These are phyloP conservation scores for Heliconius cydno DNA, from an alignment of 2,888 invertebrate genomes.

Conservation along the genomic window DNA sequence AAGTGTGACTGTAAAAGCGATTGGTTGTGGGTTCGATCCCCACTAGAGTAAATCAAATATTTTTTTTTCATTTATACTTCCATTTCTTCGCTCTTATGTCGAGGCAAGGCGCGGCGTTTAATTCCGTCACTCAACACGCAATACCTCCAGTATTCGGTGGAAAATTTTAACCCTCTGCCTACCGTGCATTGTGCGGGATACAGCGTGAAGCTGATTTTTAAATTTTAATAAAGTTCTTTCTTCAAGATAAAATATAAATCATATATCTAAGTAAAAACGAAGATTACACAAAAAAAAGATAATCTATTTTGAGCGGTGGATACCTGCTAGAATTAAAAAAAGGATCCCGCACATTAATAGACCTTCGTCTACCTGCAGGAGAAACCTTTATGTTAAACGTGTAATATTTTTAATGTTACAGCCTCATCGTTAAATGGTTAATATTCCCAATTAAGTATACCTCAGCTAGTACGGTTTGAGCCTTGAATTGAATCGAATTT, in stretches of 20 bases:
- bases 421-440: constrained; percentile 70
- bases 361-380: constrained; percentile 73
- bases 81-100: no score
- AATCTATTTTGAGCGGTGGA: constrained; percentile 67
- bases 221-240: not conserved
- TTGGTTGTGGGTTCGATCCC: no score
- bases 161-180: no score
- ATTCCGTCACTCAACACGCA: no score
- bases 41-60: no score
- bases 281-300: constrained; percentile 56
- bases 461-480: constrained; percentile 68
- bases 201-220: no score
- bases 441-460: constrained; percentile 76
- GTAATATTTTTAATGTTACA: constrained; percentile 52
- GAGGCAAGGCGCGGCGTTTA: no score
- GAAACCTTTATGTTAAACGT: constrained; percentile 57
- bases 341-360: constrained; percentile 65
- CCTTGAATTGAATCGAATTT: constrained; percentile 70
- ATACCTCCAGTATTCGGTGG: no score
- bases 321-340: constrained; percentile 78
- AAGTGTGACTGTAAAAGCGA: no score
- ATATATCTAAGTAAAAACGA: not conserved
- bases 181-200: no score
- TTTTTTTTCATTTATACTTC: no score
- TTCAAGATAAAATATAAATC: not conserved